These are phyloP conservation scores for Bos taurus DNA, from an alignment of 2,113 vertebrate genomes.

Conservation along the genomic window DNA sequence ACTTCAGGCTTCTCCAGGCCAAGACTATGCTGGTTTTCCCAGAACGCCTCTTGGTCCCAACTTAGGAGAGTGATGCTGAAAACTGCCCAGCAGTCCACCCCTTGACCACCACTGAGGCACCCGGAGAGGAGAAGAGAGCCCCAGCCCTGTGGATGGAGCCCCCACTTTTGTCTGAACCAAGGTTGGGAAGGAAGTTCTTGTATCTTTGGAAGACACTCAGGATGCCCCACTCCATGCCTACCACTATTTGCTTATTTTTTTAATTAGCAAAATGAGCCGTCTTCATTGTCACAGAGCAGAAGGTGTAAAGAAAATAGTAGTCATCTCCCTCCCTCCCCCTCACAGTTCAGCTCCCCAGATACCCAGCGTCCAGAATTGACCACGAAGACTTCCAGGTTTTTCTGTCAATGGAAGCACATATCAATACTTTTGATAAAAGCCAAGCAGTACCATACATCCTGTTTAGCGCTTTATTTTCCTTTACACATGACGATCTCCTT, in stretches of 20 bases:
- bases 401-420: background rate
- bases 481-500: background rate
- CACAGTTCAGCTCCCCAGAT: background rate
- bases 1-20: background rate
- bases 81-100: fast-evolving
- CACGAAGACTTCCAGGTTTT: background rate
- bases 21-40: background rate
- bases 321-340: background rate
- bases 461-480: background rate
- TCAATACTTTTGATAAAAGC: background rate
- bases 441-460: too few species aligned
- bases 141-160: fast-evolving
- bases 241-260: background rate
- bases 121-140: background rate
- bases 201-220: background rate
- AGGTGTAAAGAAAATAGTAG: background rate
- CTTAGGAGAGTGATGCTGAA: too few species aligned
- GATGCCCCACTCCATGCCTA: background rate
- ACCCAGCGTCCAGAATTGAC: background rate
- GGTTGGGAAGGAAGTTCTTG: background rate
- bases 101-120: background rate
- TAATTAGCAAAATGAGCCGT: background rate
- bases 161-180: background rate
- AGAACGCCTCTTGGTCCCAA: background rate
- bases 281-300: background rate